Evolutionary conservation across 2,797 vertebrate genomes (phyloP), one percentile per base, ranked within the genome.

Genomic region (Myotis myotis): DNA sequence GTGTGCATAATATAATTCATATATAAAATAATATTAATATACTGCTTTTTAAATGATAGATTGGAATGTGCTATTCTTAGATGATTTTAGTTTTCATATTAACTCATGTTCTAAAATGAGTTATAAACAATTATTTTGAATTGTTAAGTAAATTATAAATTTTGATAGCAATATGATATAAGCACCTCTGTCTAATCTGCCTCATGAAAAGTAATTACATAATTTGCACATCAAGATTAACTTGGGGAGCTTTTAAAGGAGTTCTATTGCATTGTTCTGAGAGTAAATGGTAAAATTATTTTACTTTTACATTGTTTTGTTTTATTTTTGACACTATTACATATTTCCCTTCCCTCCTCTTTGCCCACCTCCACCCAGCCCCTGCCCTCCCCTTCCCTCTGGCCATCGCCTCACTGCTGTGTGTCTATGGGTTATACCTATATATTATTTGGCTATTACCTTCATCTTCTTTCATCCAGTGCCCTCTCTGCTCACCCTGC

Each of bases 111-210:
- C 92, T 93, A 64, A 93, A 94, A 75, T 87, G 92, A 36, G n/a
- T 95, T 96, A 70, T 82, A 64, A 97, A 33, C 89, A 94, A 44
- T 92, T 93, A 81, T 96, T 2, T 11, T 0, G 62, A 92, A 88
- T 95, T 93, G 30, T 64, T 87, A 88, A 94, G 55, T 78, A 53
- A 85, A 82, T 57, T 57, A 70, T 79, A 82, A 84, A 74, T 47
- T 91, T 44, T 90, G 30, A 53, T 53, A 88, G 51, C 49, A 62
- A 74, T 86, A 82, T 16, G 33, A 53, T 23, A 38, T 49, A 57
- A 93, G 23, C 33, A 38, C 10, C 41, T 79, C 20, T 81, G 13
- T 89, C 17, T 87, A 36, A 62, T 15, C 62, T 41, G 10, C 66
- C 36, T 49, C 64, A 16, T 30, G 47, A 30, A 89, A 74, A 80